Percentiles rank a stretch among this genome's conserved stretches.
phyloP scores from a whole-genome alignment of 2,888 invertebrate genomes.

The Pomacea canaliculata region DNA sequence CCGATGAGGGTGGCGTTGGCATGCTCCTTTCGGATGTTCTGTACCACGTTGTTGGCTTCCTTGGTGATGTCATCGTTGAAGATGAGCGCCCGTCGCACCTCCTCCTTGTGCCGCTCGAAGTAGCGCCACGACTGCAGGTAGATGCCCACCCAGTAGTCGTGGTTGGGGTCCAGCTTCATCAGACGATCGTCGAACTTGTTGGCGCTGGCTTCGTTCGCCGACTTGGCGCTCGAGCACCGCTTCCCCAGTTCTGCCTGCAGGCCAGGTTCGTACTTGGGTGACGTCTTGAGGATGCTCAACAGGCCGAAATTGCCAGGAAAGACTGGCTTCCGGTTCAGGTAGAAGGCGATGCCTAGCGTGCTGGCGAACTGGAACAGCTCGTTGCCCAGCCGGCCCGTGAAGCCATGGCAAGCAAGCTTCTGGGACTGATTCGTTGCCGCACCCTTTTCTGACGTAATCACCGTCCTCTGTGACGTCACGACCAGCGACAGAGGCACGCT shows the following conservation, averaged over 20 bases:
- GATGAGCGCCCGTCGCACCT: not conserved
- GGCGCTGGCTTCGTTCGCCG: not conserved
- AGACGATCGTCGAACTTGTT: slow-evolving; percentile 3
- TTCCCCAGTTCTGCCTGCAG: not conserved
- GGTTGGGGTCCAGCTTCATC: not conserved
- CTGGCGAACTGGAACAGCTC: slow-evolving; percentile 22
- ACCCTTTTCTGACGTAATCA: too few relatives aligned
- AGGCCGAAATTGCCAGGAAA: not conserved
- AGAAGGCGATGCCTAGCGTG: slow-evolving; percentile 16
- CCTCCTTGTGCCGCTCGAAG: slow-evolving; percentile 1
- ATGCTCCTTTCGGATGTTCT: not conserved
- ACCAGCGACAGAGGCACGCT: too few relatives aligned
- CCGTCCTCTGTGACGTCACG: too few relatives aligned
- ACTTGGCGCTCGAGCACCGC: not conserved
- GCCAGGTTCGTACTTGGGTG: not conserved
- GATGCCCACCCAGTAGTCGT: slow-evolving; percentile 9
- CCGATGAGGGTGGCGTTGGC: slow-evolving; percentile 15
- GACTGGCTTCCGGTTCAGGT: slow-evolving; percentile 11
- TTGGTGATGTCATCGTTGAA: slow-evolving; percentile 1
- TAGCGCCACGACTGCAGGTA: slow-evolving; percentile 19
- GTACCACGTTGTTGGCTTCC: not conserved
- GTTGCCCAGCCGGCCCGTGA: slow-evolving; percentile 18
- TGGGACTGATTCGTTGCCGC: too few relatives aligned
- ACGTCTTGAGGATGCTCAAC: not conserved
- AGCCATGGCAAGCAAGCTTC: slow-evolving; percentile 7